Evolutionary conservation across 2,113 vertebrate species (phyloP).

Genomic region (Engraulis encrasicolus): DNA sequence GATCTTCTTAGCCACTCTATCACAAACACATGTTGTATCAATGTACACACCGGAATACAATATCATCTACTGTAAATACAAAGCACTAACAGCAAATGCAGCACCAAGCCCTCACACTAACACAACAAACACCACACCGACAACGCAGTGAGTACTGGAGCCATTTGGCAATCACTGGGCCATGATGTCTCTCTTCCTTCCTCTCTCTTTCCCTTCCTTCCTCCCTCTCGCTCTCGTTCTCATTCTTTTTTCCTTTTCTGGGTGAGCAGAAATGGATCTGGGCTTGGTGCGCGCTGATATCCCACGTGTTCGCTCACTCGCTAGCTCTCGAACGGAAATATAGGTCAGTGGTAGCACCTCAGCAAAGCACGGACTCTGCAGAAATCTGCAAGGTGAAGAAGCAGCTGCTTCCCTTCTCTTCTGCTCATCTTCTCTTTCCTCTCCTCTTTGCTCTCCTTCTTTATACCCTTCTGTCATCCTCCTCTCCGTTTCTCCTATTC

Average conservation of each 20-base stretch:
- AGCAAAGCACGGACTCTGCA: constrained; percentile 38
- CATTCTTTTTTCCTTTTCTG: neutral
- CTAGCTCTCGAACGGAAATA: constrained; percentile 49
- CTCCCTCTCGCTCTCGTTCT: neutral
- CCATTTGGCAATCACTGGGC: neutral
- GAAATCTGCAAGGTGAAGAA: constrained; percentile 43
- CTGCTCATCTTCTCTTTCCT: neutral
- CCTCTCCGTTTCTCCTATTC: neutral
- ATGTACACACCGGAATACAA: no score
- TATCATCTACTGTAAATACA: no score
- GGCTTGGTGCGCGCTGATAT: constrained; percentile 25
- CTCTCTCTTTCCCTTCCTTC: neutral
- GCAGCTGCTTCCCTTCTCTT: constrained; percentile 10
- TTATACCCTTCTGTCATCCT: neutral
- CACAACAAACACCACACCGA: no score
- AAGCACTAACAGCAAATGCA: no score
- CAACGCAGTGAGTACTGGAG: no score
- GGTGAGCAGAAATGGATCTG: neutral
- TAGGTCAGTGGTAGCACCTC: constrained; percentile 61
- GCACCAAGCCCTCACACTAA: no score
- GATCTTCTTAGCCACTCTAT: no score
- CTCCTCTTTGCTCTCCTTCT: neutral
- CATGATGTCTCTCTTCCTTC: neutral
- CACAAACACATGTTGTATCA: no score
- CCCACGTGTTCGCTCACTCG: constrained; percentile 21